phyloP scores from a whole-genome alignment of 2,113 vertebrate species.

The Mellivora capensis region DNA sequence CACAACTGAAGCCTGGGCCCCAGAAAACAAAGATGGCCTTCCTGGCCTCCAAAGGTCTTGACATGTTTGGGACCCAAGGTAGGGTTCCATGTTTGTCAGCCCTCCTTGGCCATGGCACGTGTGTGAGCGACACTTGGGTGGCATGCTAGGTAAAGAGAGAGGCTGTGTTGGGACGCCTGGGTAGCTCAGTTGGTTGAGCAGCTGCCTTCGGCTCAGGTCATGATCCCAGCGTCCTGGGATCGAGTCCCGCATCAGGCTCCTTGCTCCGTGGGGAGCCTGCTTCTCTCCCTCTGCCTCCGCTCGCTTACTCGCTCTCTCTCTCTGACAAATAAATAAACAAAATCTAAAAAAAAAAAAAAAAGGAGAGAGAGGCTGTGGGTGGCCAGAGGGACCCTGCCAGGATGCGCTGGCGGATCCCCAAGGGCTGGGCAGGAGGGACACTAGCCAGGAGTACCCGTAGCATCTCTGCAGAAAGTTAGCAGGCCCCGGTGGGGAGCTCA shows the following conservation, averaged over 20 bases:
- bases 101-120: accelerated
- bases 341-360: too few relatives aligned
- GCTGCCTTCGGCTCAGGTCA: too few relatives aligned
- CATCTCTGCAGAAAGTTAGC: not conserved
- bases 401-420: not conserved
- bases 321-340: too few relatives aligned
- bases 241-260: too few relatives aligned
- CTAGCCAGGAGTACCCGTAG: not conserved
- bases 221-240: too few relatives aligned
- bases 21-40: not conserved
- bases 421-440: not conserved
- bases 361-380: not conserved
- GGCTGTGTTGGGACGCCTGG: too few relatives aligned
- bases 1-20: not conserved
- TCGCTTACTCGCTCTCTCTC: too few relatives aligned
- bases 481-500: not conserved
- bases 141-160: not conserved
- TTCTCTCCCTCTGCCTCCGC: too few relatives aligned
- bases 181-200: too few relatives aligned
- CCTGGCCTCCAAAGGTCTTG: too few relatives aligned
- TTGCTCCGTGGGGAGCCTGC: too few relatives aligned
- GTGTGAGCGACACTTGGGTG: not conserved
- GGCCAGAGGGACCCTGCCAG: not conserved
- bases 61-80: not conserved
- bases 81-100: not conserved